phyloP scores from a whole-genome alignment of 2,888 invertebrate genomes.

The Drosophila multiciliata region DNA sequence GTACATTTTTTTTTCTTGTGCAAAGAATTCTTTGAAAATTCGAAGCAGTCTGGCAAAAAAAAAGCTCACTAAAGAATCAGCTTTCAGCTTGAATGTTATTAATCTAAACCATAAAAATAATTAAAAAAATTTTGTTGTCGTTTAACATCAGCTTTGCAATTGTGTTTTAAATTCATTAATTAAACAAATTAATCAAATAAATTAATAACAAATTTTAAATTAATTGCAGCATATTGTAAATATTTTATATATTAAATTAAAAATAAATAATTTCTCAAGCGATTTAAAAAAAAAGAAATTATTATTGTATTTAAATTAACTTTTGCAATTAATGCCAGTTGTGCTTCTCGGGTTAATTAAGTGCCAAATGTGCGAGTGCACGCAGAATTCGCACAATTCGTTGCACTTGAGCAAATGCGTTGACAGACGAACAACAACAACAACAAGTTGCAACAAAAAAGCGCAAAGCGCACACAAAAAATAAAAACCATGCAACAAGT shows the following conservation, averaged over 20 bases:
- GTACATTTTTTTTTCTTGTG: not conserved
- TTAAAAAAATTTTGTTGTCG: not conserved
- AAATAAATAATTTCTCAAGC: not conserved
- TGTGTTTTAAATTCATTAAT: not conserved
- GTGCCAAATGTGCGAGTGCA: constrained; percentile 55
- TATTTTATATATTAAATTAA: not conserved
- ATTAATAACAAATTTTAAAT: not conserved
- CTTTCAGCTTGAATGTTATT: not conserved
- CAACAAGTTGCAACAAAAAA: constrained; percentile 37
- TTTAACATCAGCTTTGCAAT: not conserved
- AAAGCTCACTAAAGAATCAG: not conserved
- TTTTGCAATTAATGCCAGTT: constrained; percentile 41
- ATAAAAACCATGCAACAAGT: constrained; percentile 63
- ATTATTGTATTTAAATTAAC: constrained; percentile 19
- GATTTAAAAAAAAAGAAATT: not conserved
- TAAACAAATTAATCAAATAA: not conserved
- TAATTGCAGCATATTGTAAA: not conserved
- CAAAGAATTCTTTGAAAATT: not conserved
- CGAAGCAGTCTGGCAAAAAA: not conserved
- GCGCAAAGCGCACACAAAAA: constrained; percentile 22
- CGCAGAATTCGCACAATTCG: constrained; percentile 33
- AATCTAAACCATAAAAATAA: not conserved
- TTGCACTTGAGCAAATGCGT: constrained; percentile 59
- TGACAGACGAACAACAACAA: constrained; percentile 49
- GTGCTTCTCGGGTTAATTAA: constrained; percentile 50